phyloP scores from a whole-genome alignment of 1,140 invertebrate species.

The Rhopalosiphum padi region DNA sequence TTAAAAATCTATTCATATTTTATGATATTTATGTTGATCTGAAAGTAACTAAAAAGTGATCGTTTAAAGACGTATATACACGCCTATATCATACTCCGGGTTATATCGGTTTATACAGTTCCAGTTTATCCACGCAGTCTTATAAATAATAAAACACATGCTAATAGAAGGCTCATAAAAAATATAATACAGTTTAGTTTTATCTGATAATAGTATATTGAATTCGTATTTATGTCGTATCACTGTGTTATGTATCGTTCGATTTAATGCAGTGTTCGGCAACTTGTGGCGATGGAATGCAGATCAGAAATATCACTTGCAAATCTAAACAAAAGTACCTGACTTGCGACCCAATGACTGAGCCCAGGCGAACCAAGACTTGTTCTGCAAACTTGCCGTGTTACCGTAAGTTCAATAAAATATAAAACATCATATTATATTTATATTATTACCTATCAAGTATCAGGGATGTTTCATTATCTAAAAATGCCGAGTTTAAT shows the following conservation, averaged over 20 bases:
- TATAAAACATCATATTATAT: background rate
- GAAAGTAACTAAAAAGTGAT: background rate
- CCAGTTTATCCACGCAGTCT: background rate
- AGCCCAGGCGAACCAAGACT: slow-evolving; percentile 63
- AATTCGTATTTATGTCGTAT: background rate
- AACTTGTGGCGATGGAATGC: slow-evolving; percentile 82
- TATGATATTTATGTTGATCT: background rate
- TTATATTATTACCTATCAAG: background rate
- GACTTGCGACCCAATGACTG: slow-evolving; percentile 59
- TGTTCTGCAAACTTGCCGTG: slow-evolving; percentile 76
- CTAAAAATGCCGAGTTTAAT: background rate
- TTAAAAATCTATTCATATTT: background rate
- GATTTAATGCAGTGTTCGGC: slow-evolving; percentile 78
- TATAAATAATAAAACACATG: background rate
- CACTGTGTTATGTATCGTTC: background rate
- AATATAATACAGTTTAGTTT: background rate
- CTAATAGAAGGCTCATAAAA: background rate
- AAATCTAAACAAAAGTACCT: slow-evolving; percentile 65
- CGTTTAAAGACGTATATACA: background rate
- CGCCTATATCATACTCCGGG: background rate
- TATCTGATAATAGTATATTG: background rate
- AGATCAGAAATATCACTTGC: slow-evolving; percentile 83
- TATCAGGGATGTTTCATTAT: background rate
- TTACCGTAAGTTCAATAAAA: slow-evolving; percentile 60
- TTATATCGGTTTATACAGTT: background rate